A percentile compares a stretch with the other conserved stretches of the same genome.
Conservation (phyloP, 2,113 vertebrate species). For the Phalacrocorax carbo region DNA sequence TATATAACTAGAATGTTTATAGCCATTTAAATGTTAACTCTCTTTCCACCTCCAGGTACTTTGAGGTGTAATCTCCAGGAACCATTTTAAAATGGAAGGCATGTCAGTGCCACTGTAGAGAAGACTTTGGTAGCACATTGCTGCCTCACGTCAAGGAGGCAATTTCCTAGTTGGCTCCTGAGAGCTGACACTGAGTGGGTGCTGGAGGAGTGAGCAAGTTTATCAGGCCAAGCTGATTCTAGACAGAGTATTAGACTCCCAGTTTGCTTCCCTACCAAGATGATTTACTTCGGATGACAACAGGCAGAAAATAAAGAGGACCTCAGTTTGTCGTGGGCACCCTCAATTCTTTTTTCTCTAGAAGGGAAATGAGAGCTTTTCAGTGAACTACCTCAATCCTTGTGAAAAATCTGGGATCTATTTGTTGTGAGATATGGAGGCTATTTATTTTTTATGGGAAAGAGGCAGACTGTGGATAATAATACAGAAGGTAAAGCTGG, state of each 20-base stretch:
- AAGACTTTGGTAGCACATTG: not conserved
- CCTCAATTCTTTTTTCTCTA: conserved; percentile 45
- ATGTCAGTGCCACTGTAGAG: not conserved
- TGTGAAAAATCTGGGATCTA: conserved; percentile 61
- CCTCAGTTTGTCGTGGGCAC: conserved; percentile 15
- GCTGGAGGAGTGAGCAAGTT: conserved; percentile 32
- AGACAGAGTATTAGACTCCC: conserved; percentile 42
- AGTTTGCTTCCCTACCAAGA: conserved; percentile 37
- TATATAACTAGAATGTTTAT: not conserved
- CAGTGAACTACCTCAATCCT: conserved; percentile 49
- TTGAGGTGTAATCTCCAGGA: not conserved
- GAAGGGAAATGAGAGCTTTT: conserved; percentile 56
- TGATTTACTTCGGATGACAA: conserved; percentile 56
- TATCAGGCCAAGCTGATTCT: conserved; percentile 33
- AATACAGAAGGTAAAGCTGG: conserved; percentile 39
- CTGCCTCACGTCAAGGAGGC: not conserved
- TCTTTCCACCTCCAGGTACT: not conserved
- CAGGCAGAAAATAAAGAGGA: conserved; percentile 60
- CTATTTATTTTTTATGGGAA: conserved; percentile 62
- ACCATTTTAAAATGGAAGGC: not conserved
- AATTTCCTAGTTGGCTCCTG: not conserved
- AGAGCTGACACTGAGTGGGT: conserved; percentile 4
- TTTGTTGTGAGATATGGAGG: conserved; percentile 46
- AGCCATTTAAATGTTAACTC: not conserved
- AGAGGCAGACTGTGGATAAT: conserved; percentile 22